phyloP scores from a whole-genome alignment of 2,888 invertebrate genomes.

The Thysanoteuthis rhombus region DNA sequence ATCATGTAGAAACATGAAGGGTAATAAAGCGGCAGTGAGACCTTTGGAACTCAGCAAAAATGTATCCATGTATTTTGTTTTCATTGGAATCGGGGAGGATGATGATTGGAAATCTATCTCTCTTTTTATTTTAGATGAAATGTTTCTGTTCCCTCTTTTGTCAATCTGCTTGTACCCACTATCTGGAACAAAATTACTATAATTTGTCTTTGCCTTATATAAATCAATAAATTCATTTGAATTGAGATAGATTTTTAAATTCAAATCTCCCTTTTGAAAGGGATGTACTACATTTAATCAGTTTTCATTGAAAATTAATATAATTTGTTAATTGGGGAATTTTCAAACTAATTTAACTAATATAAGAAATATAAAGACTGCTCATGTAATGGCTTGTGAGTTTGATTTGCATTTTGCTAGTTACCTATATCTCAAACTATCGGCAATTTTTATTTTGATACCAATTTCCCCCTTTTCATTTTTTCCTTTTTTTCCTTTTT shows the following conservation, averaged over 20 bases:
- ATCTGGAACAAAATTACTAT: not conserved
- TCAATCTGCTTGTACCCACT: not conserved
- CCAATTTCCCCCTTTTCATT: too few relatives aligned
- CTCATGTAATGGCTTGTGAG: not conserved
- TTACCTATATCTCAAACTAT: too few relatives aligned
- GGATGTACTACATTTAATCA: conserved; percentile 19
- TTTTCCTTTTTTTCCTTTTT: not conserved
- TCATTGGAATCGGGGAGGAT: not conserved
- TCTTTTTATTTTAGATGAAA: not conserved
- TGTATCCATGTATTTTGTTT: conserved; percentile 21
- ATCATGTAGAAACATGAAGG: conserved; percentile 32
- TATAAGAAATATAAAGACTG: not conserved
- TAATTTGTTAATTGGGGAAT: too few relatives aligned
- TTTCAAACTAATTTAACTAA: not conserved
- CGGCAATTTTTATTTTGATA: too few relatives aligned
- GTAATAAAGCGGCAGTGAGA: conserved; percentile 33
- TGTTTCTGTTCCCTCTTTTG: not conserved
- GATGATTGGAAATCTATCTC: conserved; percentile 27
- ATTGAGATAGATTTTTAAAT: conserved; percentile 27
- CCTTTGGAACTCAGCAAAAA: conserved; percentile 32
- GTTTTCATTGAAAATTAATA: conserved; percentile 17
- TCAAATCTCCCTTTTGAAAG: conserved; percentile 13
- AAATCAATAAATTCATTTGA: not conserved
- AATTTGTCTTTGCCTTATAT: not conserved
- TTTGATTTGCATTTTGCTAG: too few relatives aligned